A percentile compares a stretch with the other conserved stretches of the same genome.
Evolutionary conservation across 2,113 vertebrate species (phyloP).

Genomic region (Anhinga rufa): DNA sequence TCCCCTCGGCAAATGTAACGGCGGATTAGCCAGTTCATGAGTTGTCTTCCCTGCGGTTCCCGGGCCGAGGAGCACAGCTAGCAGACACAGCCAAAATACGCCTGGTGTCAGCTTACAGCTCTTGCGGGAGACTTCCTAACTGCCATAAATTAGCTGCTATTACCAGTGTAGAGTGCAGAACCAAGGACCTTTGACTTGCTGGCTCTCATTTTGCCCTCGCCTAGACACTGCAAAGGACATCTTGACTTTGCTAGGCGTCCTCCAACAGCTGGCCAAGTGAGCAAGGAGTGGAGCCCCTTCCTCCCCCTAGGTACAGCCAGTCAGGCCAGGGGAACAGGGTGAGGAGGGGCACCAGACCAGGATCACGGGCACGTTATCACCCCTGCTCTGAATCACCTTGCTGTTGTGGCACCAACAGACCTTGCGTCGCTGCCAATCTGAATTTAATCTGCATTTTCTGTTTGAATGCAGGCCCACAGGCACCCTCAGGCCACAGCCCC

Average conservation of each 20-base stretch:
- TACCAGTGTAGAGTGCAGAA: neutral
- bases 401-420: neutral
- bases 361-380: fast-evolving
- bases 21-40: neutral
- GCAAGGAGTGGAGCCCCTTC: neutral
- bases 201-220: neutral
- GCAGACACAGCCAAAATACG: neutral
- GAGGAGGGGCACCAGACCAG: neutral
- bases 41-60: neutral
- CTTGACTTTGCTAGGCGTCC: neutral
- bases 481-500: neutral
- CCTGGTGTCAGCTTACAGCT: neutral
- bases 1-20: neutral
- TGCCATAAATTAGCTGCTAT: neutral
- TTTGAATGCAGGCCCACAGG: neutral
- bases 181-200: neutral
- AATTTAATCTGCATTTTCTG: neutral
- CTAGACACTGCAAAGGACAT: neutral
- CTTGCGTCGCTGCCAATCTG: fast-evolving
- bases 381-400: neutral
- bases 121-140: neutral
- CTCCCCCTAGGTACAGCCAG: fast-evolving
- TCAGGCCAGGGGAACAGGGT: neutral
- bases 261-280: neutral
- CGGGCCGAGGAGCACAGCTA: neutral